Conservation (phyloP, 92 coral and sea anemone species). For the Heliopora coerulea region DNA sequence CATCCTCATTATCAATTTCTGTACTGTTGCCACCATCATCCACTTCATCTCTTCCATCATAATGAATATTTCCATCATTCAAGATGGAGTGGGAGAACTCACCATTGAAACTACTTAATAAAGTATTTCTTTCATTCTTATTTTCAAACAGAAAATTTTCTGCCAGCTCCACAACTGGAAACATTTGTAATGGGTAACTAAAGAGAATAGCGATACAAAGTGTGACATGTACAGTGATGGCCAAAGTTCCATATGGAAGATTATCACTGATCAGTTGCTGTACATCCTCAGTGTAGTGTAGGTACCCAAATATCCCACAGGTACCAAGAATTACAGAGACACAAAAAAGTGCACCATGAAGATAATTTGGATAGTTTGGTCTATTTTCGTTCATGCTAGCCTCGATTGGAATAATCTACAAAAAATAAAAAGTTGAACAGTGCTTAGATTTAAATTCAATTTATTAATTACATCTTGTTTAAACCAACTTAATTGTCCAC, state of each 20-base stretch:
- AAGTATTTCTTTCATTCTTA: neutral
- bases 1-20: neutral
- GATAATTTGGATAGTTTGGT: constrained; percentile 77
- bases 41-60: neutral
- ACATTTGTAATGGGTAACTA: constrained; percentile 86
- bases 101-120: neutral
- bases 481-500: too few species aligned
- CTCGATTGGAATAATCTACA: constrained; percentile 87
- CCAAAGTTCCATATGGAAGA: constrained; percentile 52
- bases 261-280: constrained; percentile 85
- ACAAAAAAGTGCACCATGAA: constrained; percentile 70
- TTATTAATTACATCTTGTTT: too few species aligned
- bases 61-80: neutral
- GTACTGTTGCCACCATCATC: neutral
- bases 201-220: constrained; percentile 75
- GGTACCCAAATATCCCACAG: constrained; percentile 86
- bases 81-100: neutral
- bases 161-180: constrained; percentile 77
- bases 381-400: constrained; percentile 91
- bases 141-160: constrained; percentile 62
- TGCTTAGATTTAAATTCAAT: too few species aligned
- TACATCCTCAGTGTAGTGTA: constrained; percentile 70
- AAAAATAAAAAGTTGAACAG: neutral
- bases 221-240: constrained; percentile 67
- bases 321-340: constrained; percentile 79